These are phyloP conservation scores for Crenichthys baileyi DNA, from an alignment of 2,797 vertebrate species.

Conservation along the genomic window DNA sequence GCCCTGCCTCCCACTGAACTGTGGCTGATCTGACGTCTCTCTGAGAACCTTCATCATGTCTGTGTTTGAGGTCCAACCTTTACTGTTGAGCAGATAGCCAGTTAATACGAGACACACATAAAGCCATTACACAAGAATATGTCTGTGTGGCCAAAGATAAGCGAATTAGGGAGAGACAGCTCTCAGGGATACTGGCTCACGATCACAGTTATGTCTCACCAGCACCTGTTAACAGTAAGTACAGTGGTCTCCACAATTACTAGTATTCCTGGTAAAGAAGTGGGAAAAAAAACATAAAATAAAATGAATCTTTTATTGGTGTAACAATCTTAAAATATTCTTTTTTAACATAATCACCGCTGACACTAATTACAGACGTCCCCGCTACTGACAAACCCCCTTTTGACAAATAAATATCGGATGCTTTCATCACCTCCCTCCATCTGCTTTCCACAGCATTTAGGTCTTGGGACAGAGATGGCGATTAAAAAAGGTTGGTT, in stretches of 20 bases:
- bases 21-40: conserved; percentile 1
- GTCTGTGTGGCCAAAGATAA: background rate
- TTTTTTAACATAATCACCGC: background rate
- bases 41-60: conserved; percentile 10
- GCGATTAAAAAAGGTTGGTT: too few species aligned
- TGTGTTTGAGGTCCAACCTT: conserved; percentile 20
- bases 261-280: background rate
- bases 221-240: background rate
- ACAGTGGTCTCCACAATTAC: background rate
- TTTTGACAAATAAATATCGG: background rate
- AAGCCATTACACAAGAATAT: background rate
- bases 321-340: background rate
- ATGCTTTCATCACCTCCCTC: too few species aligned
- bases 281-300: background rate
- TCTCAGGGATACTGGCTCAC: background rate
- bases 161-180: background rate
- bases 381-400: background rate
- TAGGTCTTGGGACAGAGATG: too few species aligned
- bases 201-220: background rate
- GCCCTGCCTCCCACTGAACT: conserved; percentile 24
- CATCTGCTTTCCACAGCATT: too few species aligned
- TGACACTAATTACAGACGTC: background rate
- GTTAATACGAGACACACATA: background rate
- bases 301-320: background rate
- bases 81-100: background rate